phyloP scores from a whole-genome alignment of 2,888 invertebrate species.

The Pheosia gnoma region DNA sequence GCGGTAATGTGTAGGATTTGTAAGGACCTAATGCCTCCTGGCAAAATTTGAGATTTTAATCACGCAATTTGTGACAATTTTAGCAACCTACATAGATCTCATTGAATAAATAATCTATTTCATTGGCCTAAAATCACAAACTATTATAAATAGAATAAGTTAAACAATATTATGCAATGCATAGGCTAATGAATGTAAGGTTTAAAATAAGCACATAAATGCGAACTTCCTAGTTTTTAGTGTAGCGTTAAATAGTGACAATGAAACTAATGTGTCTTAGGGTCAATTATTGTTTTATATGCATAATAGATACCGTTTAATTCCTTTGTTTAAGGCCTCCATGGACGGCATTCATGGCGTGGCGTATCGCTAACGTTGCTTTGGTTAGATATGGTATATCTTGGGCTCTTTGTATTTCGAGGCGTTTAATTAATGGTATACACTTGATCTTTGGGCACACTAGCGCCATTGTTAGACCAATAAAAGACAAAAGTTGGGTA shows the following conservation, averaged over 20 bases:
- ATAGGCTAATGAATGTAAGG: not conserved
- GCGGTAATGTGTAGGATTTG: too few relatives aligned
- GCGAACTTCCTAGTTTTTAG: not conserved
- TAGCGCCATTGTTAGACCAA: slow-evolving; percentile 17
- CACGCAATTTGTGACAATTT: not conserved
- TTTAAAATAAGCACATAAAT: not conserved
- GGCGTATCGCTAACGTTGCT: too few relatives aligned
- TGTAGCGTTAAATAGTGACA: not conserved
- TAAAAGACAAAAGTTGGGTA: slow-evolving; percentile 8
- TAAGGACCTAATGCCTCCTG: not conserved
- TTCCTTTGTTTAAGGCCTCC: too few relatives aligned
- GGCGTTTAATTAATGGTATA: not conserved
- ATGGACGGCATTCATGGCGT: too few relatives aligned
- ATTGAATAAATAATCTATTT: not conserved
- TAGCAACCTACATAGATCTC: not conserved
- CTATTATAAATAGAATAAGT: not conserved
- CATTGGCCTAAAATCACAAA: not conserved
- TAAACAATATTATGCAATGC: not conserved
- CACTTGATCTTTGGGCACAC: slow-evolving; percentile 5
- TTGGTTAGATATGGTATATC: too few relatives aligned
- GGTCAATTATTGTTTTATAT: not conserved
- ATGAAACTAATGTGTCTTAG: not conserved
- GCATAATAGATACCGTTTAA: too few relatives aligned
- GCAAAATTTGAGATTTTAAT: not conserved
- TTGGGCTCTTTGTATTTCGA: too few relatives aligned